Evolutionary conservation across 2,113 vertebrate species (phyloP), one percentile per base, ranked within the genome.

Genomic region (Tachycineta bicolor): DNA sequence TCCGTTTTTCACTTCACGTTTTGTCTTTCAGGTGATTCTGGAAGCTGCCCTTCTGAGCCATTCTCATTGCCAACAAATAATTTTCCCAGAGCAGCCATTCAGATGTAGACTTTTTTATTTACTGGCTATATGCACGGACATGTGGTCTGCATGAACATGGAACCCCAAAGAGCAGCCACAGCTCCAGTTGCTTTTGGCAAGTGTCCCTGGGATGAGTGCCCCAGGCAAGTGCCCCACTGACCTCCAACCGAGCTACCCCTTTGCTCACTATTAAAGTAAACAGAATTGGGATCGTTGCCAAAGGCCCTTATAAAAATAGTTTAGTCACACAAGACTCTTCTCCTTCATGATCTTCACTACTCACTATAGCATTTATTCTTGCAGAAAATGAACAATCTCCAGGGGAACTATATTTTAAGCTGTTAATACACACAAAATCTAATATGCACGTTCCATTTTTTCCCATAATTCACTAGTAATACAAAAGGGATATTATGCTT

Each of bases 361-460:
- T 46, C 41, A 53, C n/a, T 50, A 58, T 3, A 55, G 26, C 2
- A 8, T 44, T 83, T 26, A 14, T 41, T 89, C 65, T 60, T 8
- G 2, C 37, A 83, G 73, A 87, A 96, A 70, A 92, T 12, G 4
- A 91, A 63, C 70, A 63, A 1, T 28, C 44, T 87, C 65, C 73
- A 47, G 24, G 43, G 77, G 77, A 97, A 75, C 74, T 92, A 7
- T 55, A 74, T 90, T 94, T 93, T 83, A 46, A 77, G 81, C 34
- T 77, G 65, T 53, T 94, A 55, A 25, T 87, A 83, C 46, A 63
- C 14, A 63, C 58, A 76, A 69, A 64, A 23, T 74, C 63, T 49
- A 83, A 70, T 43, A 69, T 1, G 18, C 26, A 80, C 14, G 3
- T 69, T 83, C 70, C 50, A 7, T 65, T 91, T 69, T 60, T 58